Base-by-base conservation (phyloP, 1,140 invertebrate genomes). In the Leptopilina boulardi region DNA sequence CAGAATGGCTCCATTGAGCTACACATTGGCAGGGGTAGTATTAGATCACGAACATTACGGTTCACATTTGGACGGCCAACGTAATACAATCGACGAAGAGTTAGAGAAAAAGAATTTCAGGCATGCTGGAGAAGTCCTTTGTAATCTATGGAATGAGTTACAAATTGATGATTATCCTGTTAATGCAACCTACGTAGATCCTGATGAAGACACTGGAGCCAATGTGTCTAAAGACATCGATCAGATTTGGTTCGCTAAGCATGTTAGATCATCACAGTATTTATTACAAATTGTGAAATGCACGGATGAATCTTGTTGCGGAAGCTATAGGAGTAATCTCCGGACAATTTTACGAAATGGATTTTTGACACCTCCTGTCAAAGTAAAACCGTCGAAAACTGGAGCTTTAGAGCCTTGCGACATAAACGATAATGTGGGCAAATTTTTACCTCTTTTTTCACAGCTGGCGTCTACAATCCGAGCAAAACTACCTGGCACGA, bases 41-140 rank as follows among this genome's bases (percentile, higher is more conserved):
- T 78, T 90, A 19, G 79, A 80, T 51, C 82, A 90, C 80, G 88
- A 91, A 70, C 73, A 81, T 76, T 89, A 79, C 81, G 88, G 88
- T 19, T 82, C 74, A 34, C 89, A 91, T 87, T 77, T 91, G 30
- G 82, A 47, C 4, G 15, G 15, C n/a, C 42, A 47, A 90, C 78
- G 78, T 34, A 80, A 81, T 78, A 88, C 88, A 71, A 84, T 82
- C 70, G 83, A 89, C 79, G 59, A 74, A 71, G 82, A 87, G 34
- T 79, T 89, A 21, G 87, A 87, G 76, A 82, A 79, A 71, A 76
- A 83, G 74, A 88, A 88, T 72, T 88, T 87, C 72, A 41, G 80
- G 73, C 70, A 80, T 44, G 34, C 51, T 41, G 56, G 70, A 38
- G 13, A 21, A 59, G 15, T 71, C 5, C 70, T 42, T 51, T 77